Conservation (phyloP, 2,113 vertebrate species). For the Riparia riparia region DNA sequence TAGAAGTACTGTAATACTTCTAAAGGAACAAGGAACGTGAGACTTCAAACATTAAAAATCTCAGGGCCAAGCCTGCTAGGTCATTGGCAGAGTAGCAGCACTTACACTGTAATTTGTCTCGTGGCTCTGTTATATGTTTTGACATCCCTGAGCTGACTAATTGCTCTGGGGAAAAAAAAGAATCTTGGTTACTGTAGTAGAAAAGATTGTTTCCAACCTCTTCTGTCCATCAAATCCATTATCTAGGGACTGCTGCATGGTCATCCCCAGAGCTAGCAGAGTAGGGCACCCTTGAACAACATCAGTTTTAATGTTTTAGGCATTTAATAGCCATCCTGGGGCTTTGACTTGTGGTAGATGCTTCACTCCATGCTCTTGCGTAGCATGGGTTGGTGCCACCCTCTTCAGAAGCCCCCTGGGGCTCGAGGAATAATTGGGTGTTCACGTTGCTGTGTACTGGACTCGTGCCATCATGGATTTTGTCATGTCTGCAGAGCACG, state of each 20-base stretch:
- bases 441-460: rapidly evolving
- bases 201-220: neutral
- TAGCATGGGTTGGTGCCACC: neutral
- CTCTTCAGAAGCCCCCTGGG: neutral
- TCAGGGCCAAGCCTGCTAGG: neutral
- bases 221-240: neutral
- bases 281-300: neutral
- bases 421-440: neutral
- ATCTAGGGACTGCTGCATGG: neutral
- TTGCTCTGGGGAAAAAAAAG: slow-evolving; percentile 14
- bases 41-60: neutral
- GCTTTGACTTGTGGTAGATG: neutral
- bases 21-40: neutral
- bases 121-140: neutral
- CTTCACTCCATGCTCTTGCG: rapidly evolving
- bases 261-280: neutral
- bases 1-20: neutral
- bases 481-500: neutral
- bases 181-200: neutral
- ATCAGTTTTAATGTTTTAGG: neutral
- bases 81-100: slow-evolving; percentile 16
- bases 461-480: neutral
- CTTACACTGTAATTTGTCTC: slow-evolving; percentile 21
- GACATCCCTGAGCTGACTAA: slow-evolving; percentile 38
- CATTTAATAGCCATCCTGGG: neutral